A percentile compares a stretch with the other conserved stretches of the same genome.
Conservation (phyloP, 2,888 invertebrate genomes). For the Hydrotaea cyrtoneurina region DNA sequence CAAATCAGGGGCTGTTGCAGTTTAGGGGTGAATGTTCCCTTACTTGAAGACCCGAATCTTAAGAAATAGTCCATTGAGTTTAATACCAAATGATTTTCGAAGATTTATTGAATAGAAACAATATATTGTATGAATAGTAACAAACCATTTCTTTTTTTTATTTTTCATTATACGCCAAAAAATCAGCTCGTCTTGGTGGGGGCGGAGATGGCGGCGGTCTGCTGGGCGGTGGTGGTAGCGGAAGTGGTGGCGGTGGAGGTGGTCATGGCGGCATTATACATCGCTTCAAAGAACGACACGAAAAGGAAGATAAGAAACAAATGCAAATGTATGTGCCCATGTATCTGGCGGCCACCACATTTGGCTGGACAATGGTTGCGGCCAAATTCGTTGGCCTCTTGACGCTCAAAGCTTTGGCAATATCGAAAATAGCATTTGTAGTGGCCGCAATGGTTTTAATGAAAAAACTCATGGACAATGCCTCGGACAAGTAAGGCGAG, state of each 20-base stretch:
- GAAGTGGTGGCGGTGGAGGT: slow-evolving; percentile 68
- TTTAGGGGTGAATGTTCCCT: too few species aligned
- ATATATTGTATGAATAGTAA: too few species aligned
- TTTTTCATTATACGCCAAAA: not conserved
- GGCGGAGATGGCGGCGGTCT: slow-evolving; percentile 69
- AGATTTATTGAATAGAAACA: too few species aligned
- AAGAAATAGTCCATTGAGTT: too few species aligned
- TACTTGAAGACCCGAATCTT: too few species aligned
- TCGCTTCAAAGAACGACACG: slow-evolving; percentile 71
- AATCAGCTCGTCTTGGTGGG: slow-evolving; percentile 57
- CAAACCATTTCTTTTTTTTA: not conserved
- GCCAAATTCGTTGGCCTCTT: slow-evolving; percentile 84
- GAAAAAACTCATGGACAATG: slow-evolving; percentile 84
- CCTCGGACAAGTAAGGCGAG: slow-evolving; percentile 78
- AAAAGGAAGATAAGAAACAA: slow-evolving; percentile 83
- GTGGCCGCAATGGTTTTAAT: slow-evolving; percentile 84
- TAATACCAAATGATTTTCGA: too few species aligned
- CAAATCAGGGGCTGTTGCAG: too few species aligned
- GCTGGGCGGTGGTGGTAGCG: slow-evolving; percentile 66
- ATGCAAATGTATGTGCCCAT: slow-evolving; percentile 85
- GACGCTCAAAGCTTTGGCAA: slow-evolving; percentile 86
- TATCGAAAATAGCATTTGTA: slow-evolving; percentile 86
- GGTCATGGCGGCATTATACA: slow-evolving; percentile 75
- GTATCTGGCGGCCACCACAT: slow-evolving; percentile 86
- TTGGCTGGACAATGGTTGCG: slow-evolving; percentile 84